Percentiles rank a stretch among this genome's conserved stretches.
Conservation (phyloP, 2,113 vertebrate species). For the Rhea americana region DNA sequence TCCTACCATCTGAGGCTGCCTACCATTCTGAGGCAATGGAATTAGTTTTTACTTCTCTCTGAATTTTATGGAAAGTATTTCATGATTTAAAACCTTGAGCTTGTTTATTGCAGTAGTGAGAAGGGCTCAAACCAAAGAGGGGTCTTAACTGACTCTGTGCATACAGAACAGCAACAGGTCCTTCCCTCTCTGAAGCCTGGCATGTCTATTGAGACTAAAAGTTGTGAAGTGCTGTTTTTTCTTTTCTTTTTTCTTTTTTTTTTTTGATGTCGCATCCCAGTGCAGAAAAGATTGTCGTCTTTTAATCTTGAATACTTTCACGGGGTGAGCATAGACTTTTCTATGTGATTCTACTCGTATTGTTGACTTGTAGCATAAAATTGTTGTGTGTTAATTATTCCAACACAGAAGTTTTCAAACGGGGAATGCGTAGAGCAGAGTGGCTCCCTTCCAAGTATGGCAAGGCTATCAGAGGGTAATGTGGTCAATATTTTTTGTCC, state of each 20-base stretch:
- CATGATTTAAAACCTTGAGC: not conserved
- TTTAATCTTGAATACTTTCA: not conserved
- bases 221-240: rapidly evolving
- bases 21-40: rapidly evolving
- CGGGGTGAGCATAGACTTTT: rapidly evolving
- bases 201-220: not conserved
- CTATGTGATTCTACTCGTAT: not conserved
- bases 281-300: not conserved
- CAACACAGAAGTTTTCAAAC: not conserved
- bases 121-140: not conserved
- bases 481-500: constrained; percentile 19
- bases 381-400: not conserved
- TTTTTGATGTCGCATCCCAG: not conserved
- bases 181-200: not conserved
- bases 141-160: not conserved
- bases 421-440: not conserved
- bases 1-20: rapidly evolving
- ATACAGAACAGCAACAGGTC: not conserved
- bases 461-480: not conserved
- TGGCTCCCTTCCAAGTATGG: not conserved
- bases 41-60: not conserved
- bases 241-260: not conserved
- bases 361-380: not conserved
- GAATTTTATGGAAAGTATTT: not conserved
- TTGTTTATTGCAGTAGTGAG: not conserved